A percentile compares a stretch with the other conserved stretches of the same genome.
These are phyloP conservation scores for Stenopsyche tienmushanensis DNA, from an alignment of 1,140 invertebrate genomes.

Conservation along the genomic window DNA sequence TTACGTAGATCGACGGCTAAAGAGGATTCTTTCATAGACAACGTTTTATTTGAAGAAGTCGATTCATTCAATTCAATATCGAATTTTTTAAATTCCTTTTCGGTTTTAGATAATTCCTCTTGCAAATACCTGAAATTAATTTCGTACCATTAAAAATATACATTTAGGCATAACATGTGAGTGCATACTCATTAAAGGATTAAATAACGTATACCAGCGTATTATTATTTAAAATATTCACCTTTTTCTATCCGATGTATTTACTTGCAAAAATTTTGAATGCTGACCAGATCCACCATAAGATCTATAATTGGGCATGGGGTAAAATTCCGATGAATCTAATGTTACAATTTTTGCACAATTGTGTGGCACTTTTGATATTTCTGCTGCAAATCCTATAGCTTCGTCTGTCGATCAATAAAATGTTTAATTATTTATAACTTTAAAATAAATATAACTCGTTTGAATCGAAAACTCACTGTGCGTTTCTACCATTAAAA, in stretches of 20 bases:
- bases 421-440: conserved; percentile 2
- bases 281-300: conserved; percentile 58
- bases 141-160: not conserved
- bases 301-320: conserved; percentile 66
- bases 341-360: conserved; percentile 65
- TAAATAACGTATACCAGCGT: not conserved
- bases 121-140: conserved; percentile 34
- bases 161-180: not conserved
- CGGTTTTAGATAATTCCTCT: conserved; percentile 42
- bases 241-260: conserved; percentile 60
- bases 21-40: conserved; percentile 6
- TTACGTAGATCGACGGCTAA: conserved; percentile 16
- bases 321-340: conserved; percentile 59
- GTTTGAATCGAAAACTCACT: conserved; percentile 40
- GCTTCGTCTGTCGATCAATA: conserved; percentile 56
- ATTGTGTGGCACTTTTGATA: conserved; percentile 64
- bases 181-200: not conserved
- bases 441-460: not conserved
- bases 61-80: conserved; percentile 6
- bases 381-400: conserved; percentile 60
- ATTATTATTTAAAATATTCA: conserved; percentile 37
- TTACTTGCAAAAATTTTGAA: conserved; percentile 63
- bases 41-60: conserved; percentile 18
- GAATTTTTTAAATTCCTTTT: conserved; percentile 40
- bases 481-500: conserved; percentile 67